Evolutionary conservation across 1,140 invertebrate species (phyloP), one percentile per base, ranked within the genome.

Genomic region (Pseudobourletiella spinata): DNA sequence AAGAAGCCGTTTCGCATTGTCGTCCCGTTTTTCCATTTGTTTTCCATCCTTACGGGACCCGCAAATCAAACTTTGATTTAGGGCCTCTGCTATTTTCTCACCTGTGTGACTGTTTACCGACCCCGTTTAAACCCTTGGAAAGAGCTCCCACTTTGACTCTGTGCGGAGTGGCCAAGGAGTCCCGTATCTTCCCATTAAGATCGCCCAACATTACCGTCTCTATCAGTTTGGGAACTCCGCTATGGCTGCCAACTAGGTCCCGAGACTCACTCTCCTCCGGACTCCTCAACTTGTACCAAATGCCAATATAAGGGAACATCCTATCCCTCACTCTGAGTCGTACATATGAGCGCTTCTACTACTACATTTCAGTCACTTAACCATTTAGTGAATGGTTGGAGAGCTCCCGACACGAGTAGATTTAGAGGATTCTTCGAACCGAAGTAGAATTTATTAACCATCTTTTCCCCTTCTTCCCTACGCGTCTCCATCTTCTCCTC

Each of bases 51-150:
- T 48, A 24, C 42, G 64, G 64, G 64, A 62, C 35, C 60, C 64
- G 64, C 64, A 66, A 66, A 66, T 66, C 64, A 66, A 66, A 66
- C 64, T 66, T 63, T 66, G 64, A 66, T 66, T 66, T 63, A 66
- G 51, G 64, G 63, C 60, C 60, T 62, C 60, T 62, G 60, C 56
- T 55, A 66, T 61, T 64, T 59, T 62, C 64, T 66, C 64, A 66
- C 64, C 64, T 66, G 64, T 14, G n/a, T n/a, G 18, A 32, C 26
- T 55, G 48, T 51, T 51, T 51, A 51, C 48, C 48, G 24, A 4
- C 48, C 48, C n/a, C n/a, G n/a, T 48, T 48, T 11, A 15, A 15
- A 48, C 6, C 11, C 44, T 39, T 11, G 35, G n/a, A 39, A 39
- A 39, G n/a, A n/a, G n/a, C n/a, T n/a, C n/a, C n/a, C n/a, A n/a